These are phyloP conservation scores for Hyposoter didymator DNA, from an alignment of 2,888 invertebrate genomes.

Conservation along the genomic window DNA sequence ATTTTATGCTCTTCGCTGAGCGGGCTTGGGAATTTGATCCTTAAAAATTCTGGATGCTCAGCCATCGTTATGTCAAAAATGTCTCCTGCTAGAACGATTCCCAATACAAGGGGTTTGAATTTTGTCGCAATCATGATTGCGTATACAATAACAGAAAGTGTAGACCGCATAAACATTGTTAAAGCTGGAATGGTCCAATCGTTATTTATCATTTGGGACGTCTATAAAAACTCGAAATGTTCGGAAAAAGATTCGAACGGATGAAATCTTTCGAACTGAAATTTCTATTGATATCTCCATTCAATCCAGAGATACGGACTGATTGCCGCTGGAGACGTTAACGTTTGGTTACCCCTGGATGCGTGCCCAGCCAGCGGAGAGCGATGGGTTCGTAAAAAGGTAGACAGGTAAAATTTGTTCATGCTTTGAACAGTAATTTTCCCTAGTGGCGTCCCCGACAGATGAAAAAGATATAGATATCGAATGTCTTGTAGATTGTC, in stretches of 20 bases:
- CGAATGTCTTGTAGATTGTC: slow-evolving; percentile 27
- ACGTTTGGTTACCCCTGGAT: neutral
- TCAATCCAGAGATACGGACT: neutral
- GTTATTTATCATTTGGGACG: too few relatives aligned
- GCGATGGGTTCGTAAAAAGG: neutral
- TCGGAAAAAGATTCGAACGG: neutral
- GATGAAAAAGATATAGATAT: slow-evolving; percentile 35
- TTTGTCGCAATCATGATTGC: neutral
- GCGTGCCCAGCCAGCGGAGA: neutral
- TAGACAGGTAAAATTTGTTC: slow-evolving; percentile 1
- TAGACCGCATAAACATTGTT: too few relatives aligned
- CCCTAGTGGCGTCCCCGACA: neutral
- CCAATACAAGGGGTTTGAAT: neutral
- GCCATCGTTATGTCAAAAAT: slow-evolving; percentile 12
- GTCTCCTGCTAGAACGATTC: slow-evolving; percentile 1
- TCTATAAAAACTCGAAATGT: too few relatives aligned
- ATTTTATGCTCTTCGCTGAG: neutral
- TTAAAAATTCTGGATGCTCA: neutral
- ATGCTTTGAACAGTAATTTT: slow-evolving; percentile 22
- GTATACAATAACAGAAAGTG: too few relatives aligned
- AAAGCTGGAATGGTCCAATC: too few relatives aligned
- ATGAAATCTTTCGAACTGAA: neutral
- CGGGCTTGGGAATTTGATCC: slow-evolving; percentile 16
- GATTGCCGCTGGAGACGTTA: neutral
- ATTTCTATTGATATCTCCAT: neutral